These are phyloP conservation scores for Leptestheria dahalacensis DNA, from an alignment of 1,140 invertebrate genomes.

Conservation along the genomic window DNA sequence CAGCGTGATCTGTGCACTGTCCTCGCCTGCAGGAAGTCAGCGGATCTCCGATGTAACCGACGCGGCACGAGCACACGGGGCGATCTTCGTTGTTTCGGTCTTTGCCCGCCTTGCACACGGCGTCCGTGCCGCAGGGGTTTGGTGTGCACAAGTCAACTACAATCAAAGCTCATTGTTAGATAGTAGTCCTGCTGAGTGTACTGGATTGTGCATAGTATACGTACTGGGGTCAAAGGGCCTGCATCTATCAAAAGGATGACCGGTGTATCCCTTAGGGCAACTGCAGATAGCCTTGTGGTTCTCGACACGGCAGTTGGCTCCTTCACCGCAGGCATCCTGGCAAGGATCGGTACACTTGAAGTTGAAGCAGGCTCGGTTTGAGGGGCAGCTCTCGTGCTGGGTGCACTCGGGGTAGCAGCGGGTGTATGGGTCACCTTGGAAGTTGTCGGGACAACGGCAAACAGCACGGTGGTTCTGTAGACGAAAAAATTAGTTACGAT, in stretches of 20 bases:
- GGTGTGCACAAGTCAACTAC: conserved; percentile 62
- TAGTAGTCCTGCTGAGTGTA: not conserved
- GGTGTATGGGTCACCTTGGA: conserved; percentile 31
- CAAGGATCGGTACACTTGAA: conserved; percentile 66
- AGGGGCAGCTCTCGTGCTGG: conserved; percentile 27
- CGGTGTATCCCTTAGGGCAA: conserved; percentile 71
- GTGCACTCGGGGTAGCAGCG: conserved; percentile 27
- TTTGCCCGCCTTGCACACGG: conserved; percentile 62
- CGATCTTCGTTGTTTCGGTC: conserved; percentile 62
- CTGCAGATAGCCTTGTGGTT: conserved; percentile 65
- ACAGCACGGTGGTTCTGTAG: conserved; percentile 27
- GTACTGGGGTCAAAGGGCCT: conserved; percentile 56
- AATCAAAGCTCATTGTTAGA: not conserved
- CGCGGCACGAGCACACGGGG: conserved; percentile 62
- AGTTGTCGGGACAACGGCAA: conserved; percentile 52
- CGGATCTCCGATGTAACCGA: conserved; percentile 68
- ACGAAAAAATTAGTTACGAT: too few relatives aligned
- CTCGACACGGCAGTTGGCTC: conserved; percentile 57
- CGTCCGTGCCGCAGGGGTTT: conserved; percentile 68
- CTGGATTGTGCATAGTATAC: not conserved
- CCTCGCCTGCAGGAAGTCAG: conserved; percentile 31
- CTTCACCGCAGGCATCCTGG: conserved; percentile 50
- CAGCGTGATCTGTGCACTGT: conserved; percentile 15
- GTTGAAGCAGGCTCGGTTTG: conserved; percentile 42
- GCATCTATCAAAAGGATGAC: conserved; percentile 65